Evolutionary conservation across 2,797 vertebrate genomes (phyloP).

Genomic region (Tokudaia tokunoshimensis): DNA sequence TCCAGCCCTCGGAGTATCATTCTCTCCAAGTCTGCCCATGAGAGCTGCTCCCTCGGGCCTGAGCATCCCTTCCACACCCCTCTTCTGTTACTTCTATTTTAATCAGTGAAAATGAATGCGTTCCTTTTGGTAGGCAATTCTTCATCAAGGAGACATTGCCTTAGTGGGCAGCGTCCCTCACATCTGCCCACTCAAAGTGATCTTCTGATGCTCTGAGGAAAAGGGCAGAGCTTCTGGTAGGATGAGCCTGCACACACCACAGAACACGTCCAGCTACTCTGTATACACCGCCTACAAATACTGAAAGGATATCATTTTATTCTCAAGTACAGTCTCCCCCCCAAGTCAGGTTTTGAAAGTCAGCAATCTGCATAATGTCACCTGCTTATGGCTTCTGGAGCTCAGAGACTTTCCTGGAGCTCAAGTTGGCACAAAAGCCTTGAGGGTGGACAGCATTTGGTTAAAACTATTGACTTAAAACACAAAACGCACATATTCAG

Average conservation of each 20-base stretch:
- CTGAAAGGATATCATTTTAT: background rate
- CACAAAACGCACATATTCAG: background rate
- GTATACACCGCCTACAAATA: background rate
- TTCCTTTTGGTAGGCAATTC: background rate
- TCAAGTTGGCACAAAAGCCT: background rate
- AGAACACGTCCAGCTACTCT: background rate
- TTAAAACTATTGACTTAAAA: background rate
- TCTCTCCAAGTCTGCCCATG: background rate
- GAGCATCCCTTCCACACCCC: background rate
- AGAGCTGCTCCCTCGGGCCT: background rate
- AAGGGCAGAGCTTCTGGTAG: background rate
- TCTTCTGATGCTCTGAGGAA: background rate
- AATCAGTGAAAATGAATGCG: background rate
- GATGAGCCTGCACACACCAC: background rate
- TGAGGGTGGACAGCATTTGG: background rate
- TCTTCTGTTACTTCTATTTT: background rate
- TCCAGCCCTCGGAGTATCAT: background rate
- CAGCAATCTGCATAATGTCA: background rate
- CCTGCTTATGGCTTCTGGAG: background rate
- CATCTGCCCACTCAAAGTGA: background rate
- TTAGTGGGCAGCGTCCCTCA: background rate
- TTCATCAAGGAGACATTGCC: background rate
- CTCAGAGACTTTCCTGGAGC: background rate
- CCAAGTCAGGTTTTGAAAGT: conserved; percentile 3
- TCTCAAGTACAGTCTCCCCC: background rate